Evolutionary conservation across 2,888 invertebrate genomes (phyloP), one percentile per base, ranked within the genome.

Genomic region (Xestia xanthographa): DNA sequence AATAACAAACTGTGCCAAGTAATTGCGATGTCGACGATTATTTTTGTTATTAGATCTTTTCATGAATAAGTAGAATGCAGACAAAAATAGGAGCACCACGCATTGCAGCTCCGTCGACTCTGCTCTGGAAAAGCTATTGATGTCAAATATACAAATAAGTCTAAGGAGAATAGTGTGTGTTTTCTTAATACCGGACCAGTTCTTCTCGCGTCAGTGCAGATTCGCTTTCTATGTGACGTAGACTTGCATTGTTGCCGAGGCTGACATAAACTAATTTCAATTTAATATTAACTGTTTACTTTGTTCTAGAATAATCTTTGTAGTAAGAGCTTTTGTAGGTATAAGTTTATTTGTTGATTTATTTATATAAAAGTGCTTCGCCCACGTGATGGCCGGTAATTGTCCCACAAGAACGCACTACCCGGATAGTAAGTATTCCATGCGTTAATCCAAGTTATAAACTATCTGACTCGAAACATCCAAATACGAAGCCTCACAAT

Each of bases 211-310:
- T 5, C 53, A 14, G 48, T 50, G 12, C 2, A 0, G 22, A 22
- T 34, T 53, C 11, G 26, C 41, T 43, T 60, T 50, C 5, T 2
- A 3, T 60, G n/a, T 60, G 14, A 41, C 41, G 3, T 22, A 34
- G 26, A 2, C 34, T 50, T 50, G 5, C 5, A 11, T 26, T n/a
- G 0, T 29, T 29, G 56, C 45, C 9, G 60, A 41, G 29, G 20
- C 41, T 50, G 43, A 26, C 38, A 43, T n/a, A 66, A 50, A 76
- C 41, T 66, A 66, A 77, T 66, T 75, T 75, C 29, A 66, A 48
- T 58, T 43, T 60, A 60, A 62, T 50, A 50, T 76, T 76, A 34
- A 12, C 34, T 26, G n/a, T 43, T 76, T 60, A 20, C 22, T 62
- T 41, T 41, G 58, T 48, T 62, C 29, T 48, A 29, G 17, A 29